Evolutionary conservation across 92 coral and sea anemone genomes (phyloP), one percentile per base, ranked within the genome.

Genomic region (Zoanthus gigantus): DNA sequence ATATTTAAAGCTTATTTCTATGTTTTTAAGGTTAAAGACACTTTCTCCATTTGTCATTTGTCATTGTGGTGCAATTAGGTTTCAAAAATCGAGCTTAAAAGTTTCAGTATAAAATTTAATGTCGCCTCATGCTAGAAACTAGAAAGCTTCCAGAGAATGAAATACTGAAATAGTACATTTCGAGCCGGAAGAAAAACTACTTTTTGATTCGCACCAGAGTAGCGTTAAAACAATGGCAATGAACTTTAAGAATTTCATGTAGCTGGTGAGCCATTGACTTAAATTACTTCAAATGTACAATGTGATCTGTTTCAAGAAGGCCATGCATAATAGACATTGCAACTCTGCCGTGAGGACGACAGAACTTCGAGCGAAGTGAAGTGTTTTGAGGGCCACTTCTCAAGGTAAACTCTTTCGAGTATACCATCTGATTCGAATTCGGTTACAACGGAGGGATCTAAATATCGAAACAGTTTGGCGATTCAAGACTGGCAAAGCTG

Each of bases 261-360:
- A 46, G 23, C 13, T 81, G 72, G 71, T 79, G 83, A 79, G 58
- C 57, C 71, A 79, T 81, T 52, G 85, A 65, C 28, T 81, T 44
- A 65, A 81, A 81, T 81, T 66, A 61, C 61, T 46, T 42, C 74
- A 65, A 29, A 81, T 9, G 7, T 56, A 42, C 71, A 78, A 34
- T 56, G 53, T 56, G 83, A 79, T 79, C 85, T 65, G 65, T 81
- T 81, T 81, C 85, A 23, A 81, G 61, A 81, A 18, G 46, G n/a
- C 37, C 80, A 6, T 58, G 42, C 56, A 11, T 50, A 45, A 29
- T 9, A 53, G 42, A 66, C 45, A n/a, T 10, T 47, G 14, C 60
- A 47, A 10, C 31, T 65, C 47, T 45, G 46, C 75, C 18, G 66
- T 46, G 46, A 67, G 71, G 18, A 12, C 23, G 32, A 32, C 16